Evolutionary conservation across 2,888 invertebrate species (phyloP).

Genomic region (Bellardia pandia): DNA sequence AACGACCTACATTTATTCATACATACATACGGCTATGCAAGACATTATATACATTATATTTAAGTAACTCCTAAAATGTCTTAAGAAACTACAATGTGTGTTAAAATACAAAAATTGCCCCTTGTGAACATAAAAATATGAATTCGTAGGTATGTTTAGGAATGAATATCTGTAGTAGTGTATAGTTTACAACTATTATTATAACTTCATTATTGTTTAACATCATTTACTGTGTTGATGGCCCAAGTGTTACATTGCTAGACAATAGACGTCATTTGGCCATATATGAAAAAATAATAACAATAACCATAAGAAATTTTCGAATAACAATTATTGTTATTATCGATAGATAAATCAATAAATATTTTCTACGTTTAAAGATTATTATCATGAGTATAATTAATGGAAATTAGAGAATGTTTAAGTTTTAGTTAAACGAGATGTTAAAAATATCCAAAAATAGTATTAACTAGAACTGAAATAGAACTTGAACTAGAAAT

Average conservation of each 20-base stretch:
- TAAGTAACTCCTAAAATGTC: conserved; percentile 64
- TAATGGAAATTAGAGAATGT: neutral
- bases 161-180: neutral
- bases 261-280: conserved; percentile 66
- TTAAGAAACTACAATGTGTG: conserved; percentile 43
- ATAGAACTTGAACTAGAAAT: too few relatives aligned
- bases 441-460: too few relatives aligned
- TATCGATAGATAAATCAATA: conserved; percentile 54
- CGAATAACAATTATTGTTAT: conserved; percentile 69
- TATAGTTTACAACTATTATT: conserved; percentile 63
- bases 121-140: conserved; percentile 69
- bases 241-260: conserved; percentile 56
- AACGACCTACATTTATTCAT: conserved; percentile 21
- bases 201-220: conserved; percentile 72
- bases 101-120: conserved; percentile 44
- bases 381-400: neutral
- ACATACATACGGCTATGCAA: neutral
- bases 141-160: conserved; percentile 28
- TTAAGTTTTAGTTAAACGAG: neutral
- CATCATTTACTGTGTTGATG: conserved; percentile 36
- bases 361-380: conserved; percentile 25
- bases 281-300: conserved; percentile 72
- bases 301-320: conserved; percentile 68
- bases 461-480: too few relatives aligned
- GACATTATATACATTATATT: conserved; percentile 39